Evolutionary conservation across 2,888 invertebrate genomes (phyloP).

Genomic region (Aporophyla nigra): DNA sequence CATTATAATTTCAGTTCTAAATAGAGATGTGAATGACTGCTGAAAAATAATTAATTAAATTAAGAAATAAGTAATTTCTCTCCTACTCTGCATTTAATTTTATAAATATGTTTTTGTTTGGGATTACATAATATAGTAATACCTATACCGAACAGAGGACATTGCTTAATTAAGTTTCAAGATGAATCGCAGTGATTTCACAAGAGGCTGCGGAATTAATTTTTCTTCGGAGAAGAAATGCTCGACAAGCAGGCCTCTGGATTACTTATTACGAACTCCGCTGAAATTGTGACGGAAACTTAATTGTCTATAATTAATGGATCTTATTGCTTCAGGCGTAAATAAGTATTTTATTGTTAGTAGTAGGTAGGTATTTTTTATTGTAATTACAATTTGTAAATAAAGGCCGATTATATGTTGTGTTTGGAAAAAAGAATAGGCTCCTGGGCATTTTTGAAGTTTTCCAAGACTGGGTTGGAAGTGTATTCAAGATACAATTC

Average conservation of each 20-base stretch:
- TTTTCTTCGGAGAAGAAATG: slow-evolving; percentile 16
- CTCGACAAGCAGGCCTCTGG: background rate
- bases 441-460: background rate
- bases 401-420: background rate
- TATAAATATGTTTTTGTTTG: background rate
- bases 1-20: background rate
- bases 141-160: background rate
- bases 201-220: slow-evolving; percentile 8
- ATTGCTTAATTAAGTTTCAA: slow-evolving; percentile 22
- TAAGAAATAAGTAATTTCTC: background rate
- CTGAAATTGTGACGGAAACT: slow-evolving; percentile 14
- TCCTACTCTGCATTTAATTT: background rate
- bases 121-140: background rate
- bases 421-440: background rate
- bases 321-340: slow-evolving; percentile 24
- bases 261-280: background rate
- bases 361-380: background rate
- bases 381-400: background rate
- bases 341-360: slow-evolving; percentile 1
- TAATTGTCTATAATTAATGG: slow-evolving; percentile 3
- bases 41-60: background rate
- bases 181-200: slow-evolving; percentile 34
- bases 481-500: background rate
- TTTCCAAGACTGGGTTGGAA: background rate
- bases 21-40: background rate